A percentile compares a stretch with the other conserved stretches of the same genome.
Conservation (phyloP, 2,888 invertebrate genomes). For the Hybos culiciformis region DNA sequence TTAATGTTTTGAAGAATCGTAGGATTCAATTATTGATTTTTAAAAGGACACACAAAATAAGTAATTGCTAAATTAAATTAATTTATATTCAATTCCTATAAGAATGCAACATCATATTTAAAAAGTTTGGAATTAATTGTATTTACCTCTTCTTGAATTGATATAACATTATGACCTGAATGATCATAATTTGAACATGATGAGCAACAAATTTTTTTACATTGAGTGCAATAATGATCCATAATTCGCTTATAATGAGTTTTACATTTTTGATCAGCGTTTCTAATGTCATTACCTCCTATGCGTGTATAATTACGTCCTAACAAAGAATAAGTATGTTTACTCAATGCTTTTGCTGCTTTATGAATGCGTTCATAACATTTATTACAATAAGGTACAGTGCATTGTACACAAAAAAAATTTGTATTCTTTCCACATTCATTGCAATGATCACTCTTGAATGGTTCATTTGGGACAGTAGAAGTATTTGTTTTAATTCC, state of each 20-base stretch:
- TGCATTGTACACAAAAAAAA: slow-evolving; percentile 26
- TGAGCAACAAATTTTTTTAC: slow-evolving; percentile 17
- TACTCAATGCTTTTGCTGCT: slow-evolving; percentile 24
- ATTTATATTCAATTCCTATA: too few relatives aligned
- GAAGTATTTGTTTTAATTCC: too few relatives aligned
- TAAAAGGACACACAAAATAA: too few relatives aligned
- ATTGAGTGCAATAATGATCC: slow-evolving; percentile 20
- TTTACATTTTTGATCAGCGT: slow-evolving; percentile 19
- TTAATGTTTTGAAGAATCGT: too few relatives aligned
- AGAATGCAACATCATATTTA: too few relatives aligned
- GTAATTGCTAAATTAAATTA: too few relatives aligned
- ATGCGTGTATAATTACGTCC: slow-evolving; percentile 11
- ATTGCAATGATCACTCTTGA: slow-evolving; percentile 19
- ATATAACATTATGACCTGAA: slow-evolving; percentile 14
- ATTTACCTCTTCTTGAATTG: slow-evolving; percentile 18
- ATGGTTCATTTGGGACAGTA: not conserved
- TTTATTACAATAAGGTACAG: slow-evolving; percentile 22
- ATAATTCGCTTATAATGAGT: slow-evolving; percentile 14
- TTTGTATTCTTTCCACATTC: slow-evolving; percentile 23
- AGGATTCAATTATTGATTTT: too few relatives aligned
- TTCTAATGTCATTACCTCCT: slow-evolving; percentile 8
- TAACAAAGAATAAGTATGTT: slow-evolving; percentile 17
- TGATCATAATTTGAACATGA: slow-evolving; percentile 19
- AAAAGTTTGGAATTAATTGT: too few relatives aligned
- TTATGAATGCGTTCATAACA: slow-evolving; percentile 27